Base-by-base conservation (phyloP, 1,140 invertebrate species). In the Sycophila sp. region DNA sequence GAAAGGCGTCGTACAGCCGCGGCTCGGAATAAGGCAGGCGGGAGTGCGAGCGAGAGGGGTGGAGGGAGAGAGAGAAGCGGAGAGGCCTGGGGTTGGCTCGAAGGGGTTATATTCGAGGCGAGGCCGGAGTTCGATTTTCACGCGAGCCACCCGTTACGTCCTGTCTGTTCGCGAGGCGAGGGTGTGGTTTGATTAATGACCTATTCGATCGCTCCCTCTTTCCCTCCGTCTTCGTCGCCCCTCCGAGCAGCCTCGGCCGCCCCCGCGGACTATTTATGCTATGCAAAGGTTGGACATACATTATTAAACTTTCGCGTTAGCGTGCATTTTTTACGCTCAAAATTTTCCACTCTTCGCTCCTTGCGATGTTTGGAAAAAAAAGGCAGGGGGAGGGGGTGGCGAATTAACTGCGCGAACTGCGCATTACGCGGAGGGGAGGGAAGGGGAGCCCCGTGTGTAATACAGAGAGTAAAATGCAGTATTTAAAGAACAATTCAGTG, bases 151-250 rank as follows among this genome's bases (percentile, higher is more conserved):
- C 83, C 83, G 83, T 81, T 85, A 85, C 78, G 82, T 78, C 71
- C 76, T 68, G 76, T 75, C 79, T 78, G 78, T 30, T 83, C 76
- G 78, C 72, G 69, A 15, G 2, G 34, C 81, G 77, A 84, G 84
- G 83, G 84, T 86, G 83, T 80, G 83, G 84, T 84, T 85, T 86
- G 84, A 86, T 86, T 86, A 85, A 85, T 84, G 84, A 85, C 82
- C 83, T 81, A 81, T 84, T 85, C 81, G 83, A 84, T 83, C 62
- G 69, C 53, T 34, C 26, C 38, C 49, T 56, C 47, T n/a, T 28
- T 67, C 65, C 32, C 76, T 78, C 76, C 76, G 30, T 73, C 72
- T 62, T 74, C 73, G 63, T 69, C 42, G 66, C 38, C 56, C 26
- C 36, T 2, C 19, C 56, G n/a, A 11, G 11, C 34, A 22, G 11